These are phyloP conservation scores for Lucinisca nassula DNA, from an alignment of 2,888 invertebrate genomes.

Conservation along the genomic window DNA sequence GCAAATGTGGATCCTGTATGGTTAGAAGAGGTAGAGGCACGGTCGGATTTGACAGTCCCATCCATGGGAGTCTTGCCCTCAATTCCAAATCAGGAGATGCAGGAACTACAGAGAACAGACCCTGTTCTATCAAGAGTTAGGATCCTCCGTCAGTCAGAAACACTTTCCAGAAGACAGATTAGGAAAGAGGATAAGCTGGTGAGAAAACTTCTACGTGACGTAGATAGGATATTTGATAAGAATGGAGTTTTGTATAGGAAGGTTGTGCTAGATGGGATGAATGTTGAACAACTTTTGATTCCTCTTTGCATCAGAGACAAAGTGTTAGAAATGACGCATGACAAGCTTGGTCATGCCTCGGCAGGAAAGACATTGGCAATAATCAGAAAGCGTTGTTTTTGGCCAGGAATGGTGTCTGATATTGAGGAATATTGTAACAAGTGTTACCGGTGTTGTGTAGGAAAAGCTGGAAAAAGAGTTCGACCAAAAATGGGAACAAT, in stretches of 20 bases:
- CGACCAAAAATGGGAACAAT: slow-evolving; percentile 29
- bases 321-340: slow-evolving; percentile 25
- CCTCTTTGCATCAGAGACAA: neutral
- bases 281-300: neutral
- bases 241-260: neutral
- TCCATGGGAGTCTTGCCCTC: neutral
- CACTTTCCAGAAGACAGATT: neutral
- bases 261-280: neutral
- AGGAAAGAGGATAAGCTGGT: neutral
- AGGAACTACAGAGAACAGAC: neutral
- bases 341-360: slow-evolving; percentile 62
- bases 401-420: slow-evolving; percentile 66
- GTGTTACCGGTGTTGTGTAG: slow-evolving; percentile 65
- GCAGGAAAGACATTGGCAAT: slow-evolving; percentile 55
- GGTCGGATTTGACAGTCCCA: neutral
- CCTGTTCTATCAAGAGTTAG: neutral
- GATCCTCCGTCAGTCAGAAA: neutral
- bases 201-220: neutral
- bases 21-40: neutral
- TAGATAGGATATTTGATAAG: neutral
- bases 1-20: neutral
- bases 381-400: slow-evolving; percentile 59
- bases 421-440: slow-evolving; percentile 40
- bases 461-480: slow-evolving; percentile 11
- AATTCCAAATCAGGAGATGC: neutral